A percentile compares a stretch with the other conserved stretches of the same genome.
Conservation (phyloP, 2,113 vertebrate species). For the Urocitellus parryii region DNA sequence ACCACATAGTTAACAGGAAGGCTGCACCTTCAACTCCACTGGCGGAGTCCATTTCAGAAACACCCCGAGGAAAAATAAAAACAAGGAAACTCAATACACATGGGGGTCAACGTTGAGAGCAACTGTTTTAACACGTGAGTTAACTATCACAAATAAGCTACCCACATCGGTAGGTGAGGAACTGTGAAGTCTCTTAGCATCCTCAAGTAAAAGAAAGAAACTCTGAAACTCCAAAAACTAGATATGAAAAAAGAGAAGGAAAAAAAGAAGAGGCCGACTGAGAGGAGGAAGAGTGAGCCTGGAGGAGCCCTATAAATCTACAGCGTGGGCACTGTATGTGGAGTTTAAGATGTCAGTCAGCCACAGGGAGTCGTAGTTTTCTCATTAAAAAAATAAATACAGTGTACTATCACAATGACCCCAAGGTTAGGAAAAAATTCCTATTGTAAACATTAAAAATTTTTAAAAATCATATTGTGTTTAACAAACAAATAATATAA, state of each 20-base stretch:
- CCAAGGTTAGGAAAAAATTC: not conserved
- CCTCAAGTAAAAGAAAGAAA: not conserved
- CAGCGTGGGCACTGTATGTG: accelerated
- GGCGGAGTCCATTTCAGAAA: not conserved
- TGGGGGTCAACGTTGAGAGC: not conserved
- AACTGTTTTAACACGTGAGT: not conserved
- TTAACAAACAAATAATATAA: not conserved
- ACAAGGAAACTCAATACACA: not conserved
- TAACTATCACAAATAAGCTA: not conserved
- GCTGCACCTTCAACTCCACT: not conserved
- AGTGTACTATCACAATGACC: not conserved
- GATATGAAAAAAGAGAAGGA: not conserved
- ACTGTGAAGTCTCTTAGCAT: not conserved
- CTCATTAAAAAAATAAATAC: not conserved
- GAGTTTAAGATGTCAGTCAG: not conserved
- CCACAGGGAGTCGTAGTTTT: not conserved
- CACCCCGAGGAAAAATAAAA: not conserved
- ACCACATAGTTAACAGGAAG: not conserved
- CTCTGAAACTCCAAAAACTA: not conserved
- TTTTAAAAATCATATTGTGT: not conserved
- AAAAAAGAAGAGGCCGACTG: not conserved
- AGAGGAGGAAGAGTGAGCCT: not conserved
- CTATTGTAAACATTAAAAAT: not conserved
- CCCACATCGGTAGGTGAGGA: not conserved
- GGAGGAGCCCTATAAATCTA: accelerated